Percentiles rank a stretch among this genome's conserved stretches.
Evolutionary conservation across 1,140 invertebrate genomes (phyloP).

Genomic region (Pissodes strobi): DNA sequence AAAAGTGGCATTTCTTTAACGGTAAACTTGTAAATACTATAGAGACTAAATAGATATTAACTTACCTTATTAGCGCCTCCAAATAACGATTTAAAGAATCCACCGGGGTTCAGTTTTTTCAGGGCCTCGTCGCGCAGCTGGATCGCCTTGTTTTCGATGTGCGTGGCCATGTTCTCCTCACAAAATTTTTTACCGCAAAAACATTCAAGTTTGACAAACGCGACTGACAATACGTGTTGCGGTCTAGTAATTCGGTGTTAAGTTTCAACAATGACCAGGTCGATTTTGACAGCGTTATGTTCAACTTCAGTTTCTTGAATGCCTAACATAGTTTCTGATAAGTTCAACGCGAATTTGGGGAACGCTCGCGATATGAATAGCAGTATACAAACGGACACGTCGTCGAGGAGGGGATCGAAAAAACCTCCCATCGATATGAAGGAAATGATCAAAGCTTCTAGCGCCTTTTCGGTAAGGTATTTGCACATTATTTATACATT

Average conservation of each 20-base stretch:
- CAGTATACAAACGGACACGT: background rate
- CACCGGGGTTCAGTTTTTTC: constrained; percentile 83
- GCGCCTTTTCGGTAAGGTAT: constrained; percentile 9
- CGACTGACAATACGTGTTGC: background rate
- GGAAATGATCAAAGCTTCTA: constrained; percentile 20
- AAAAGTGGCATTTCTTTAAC: no score
- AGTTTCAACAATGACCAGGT: no score
- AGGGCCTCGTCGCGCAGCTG: constrained; percentile 88
- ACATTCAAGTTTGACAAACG: background rate
- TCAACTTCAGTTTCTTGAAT: no score
- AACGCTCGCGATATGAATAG: background rate
- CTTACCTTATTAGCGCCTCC: constrained; percentile 18
- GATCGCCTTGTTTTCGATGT: constrained; percentile 89
- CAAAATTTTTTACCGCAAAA: constrained; percentile 2
- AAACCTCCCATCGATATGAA: constrained; percentile 10
- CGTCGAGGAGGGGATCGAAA: background rate
- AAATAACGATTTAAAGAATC: constrained; percentile 86
- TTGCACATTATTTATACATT: no score
- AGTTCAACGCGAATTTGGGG: no score
- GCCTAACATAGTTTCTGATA: background rate
- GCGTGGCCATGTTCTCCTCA: constrained; percentile 74
- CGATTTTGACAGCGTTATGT: no score
- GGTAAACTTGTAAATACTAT: no score
- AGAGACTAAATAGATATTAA: background rate
- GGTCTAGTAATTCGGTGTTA: no score